Evolutionary conservation across 2,797 vertebrate genomes (phyloP).

Genomic region (Phalanger gymnotis): DNA sequence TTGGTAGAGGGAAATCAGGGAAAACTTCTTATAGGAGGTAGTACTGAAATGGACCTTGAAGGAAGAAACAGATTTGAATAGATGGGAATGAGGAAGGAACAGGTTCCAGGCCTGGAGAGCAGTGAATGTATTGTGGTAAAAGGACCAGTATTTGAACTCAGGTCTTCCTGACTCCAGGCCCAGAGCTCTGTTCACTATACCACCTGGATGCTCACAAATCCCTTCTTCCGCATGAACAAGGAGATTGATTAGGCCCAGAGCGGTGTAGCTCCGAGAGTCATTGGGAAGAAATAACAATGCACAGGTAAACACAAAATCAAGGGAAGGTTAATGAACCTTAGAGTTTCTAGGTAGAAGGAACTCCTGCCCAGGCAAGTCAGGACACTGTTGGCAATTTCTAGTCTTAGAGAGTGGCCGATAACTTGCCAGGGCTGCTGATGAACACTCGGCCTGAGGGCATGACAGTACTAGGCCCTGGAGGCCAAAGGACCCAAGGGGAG

Average conservation of each 20-base stretch:
- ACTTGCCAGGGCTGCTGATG: not conserved
- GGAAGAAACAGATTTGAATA: not conserved
- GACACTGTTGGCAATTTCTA: not conserved
- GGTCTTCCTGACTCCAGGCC: not conserved
- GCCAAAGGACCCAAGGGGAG: not conserved
- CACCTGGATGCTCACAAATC: not conserved
- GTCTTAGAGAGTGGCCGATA: not conserved
- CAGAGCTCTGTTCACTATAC: accelerated
- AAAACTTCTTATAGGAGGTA: not conserved
- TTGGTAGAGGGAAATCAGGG: not conserved
- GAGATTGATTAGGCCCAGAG: not conserved
- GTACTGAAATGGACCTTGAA: not conserved
- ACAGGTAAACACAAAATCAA: not conserved
- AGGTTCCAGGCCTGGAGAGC: not conserved
- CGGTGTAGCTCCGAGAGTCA: not conserved
- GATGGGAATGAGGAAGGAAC: not conserved
- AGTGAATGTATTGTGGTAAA: not conserved
- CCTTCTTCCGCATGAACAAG: not conserved
- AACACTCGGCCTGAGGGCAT: not conserved
- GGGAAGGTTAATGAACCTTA: not conserved
- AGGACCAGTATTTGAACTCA: not conserved
- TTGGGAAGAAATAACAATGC: not conserved
- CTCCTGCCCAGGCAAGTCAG: too few species aligned
- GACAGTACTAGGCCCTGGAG: not conserved
- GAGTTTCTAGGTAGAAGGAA: not conserved